phyloP scores from a whole-genome alignment of 2,888 invertebrate genomes.

The Danaus chrysippus region DNA sequence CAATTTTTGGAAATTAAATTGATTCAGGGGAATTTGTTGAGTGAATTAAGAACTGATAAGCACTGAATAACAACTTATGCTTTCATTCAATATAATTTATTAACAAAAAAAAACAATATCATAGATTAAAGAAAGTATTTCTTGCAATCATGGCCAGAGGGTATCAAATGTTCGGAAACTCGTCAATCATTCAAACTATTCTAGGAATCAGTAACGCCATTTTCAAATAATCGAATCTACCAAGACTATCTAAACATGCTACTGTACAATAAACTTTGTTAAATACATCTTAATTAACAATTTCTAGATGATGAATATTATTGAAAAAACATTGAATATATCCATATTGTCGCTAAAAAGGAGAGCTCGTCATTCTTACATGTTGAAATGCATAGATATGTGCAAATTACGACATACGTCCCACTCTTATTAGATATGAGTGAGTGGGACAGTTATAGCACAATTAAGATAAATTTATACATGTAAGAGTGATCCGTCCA shows the following conservation, averaged over 20 bases:
- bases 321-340: conserved; percentile 34
- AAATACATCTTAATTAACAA: conserved; percentile 37
- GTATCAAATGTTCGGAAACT: too few relatives aligned
- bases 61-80: too few relatives aligned
- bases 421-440: not conserved
- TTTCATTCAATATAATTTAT: too few relatives aligned
- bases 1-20: conserved; percentile 1
- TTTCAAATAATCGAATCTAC: not conserved
- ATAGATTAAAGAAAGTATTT: not conserved
- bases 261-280: conserved; percentile 12
- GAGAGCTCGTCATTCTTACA: not conserved
- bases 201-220: not conserved
- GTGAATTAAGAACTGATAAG: not conserved
- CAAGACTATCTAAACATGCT: not conserved
- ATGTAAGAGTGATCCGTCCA: not conserved
- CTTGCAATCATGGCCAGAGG: not conserved
- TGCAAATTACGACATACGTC: not conserved
- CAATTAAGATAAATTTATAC: not conserved
- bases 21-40: not conserved
- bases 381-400: not conserved
- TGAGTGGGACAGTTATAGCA: not conserved
- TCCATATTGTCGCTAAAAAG: not conserved
- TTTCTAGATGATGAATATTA: conserved; percentile 44
- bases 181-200: too few relatives aligned
- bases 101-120: not conserved